Evolutionary conservation across 2,888 invertebrate species (phyloP).

Genomic region (Malacosoma neustria): DNA sequence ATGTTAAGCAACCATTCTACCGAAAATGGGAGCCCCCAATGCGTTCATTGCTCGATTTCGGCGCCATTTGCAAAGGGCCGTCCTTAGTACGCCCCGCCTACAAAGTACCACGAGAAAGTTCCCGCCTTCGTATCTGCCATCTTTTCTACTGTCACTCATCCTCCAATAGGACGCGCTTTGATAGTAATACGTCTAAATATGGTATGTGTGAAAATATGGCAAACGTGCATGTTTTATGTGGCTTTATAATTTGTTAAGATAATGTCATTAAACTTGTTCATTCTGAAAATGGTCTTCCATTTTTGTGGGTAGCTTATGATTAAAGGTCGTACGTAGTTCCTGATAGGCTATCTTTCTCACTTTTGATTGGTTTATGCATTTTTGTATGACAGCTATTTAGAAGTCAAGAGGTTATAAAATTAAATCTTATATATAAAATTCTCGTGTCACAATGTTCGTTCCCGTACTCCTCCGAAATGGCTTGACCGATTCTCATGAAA

Average conservation of each 20-base stretch:
- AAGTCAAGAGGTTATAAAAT: too few relatives aligned
- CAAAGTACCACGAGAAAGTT: conserved; percentile 30
- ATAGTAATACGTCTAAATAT: conserved; percentile 27
- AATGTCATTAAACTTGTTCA: conserved; percentile 5
- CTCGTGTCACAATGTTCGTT: too few relatives aligned
- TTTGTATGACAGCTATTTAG: too few relatives aligned
- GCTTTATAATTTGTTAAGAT: conserved; percentile 12
- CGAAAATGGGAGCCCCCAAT: conserved; percentile 34
- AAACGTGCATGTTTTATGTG: not conserved
- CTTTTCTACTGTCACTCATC: conserved; percentile 39
- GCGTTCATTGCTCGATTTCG: conserved; percentile 55
- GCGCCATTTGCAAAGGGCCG: conserved; percentile 70
- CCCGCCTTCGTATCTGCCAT: conserved; percentile 51
- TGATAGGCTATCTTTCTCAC: too few relatives aligned
- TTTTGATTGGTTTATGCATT: too few relatives aligned
- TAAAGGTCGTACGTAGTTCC: too few relatives aligned
- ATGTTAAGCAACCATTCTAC: conserved; percentile 26
- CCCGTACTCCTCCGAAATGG: too few relatives aligned
- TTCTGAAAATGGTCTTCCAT: conserved; percentile 8
- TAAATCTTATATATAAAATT: too few relatives aligned
- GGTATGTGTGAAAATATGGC: conserved; percentile 8
- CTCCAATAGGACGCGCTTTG: conserved; percentile 35
- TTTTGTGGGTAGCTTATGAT: conserved; percentile 9
- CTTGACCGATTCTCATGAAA: too few relatives aligned
- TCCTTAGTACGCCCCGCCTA: conserved; percentile 46